phyloP scores from a whole-genome alignment of 2,888 invertebrate species.

The Agrochola lota region DNA sequence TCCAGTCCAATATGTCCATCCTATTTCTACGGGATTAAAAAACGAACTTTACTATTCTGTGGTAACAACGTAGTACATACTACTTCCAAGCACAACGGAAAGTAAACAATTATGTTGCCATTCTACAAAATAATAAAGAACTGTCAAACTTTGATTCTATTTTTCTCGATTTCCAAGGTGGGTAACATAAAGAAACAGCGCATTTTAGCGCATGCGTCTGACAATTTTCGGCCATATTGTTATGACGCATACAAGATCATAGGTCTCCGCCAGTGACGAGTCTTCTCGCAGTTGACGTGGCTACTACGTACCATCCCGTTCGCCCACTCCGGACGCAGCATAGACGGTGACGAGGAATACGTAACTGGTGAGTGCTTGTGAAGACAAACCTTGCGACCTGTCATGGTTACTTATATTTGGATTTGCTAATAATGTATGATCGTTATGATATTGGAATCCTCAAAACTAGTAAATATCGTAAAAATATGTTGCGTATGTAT shows the following conservation, averaged over 20 bases:
- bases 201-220: slow-evolving; percentile 85
- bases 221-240: slow-evolving; percentile 92
- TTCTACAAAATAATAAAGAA: slow-evolving; percentile 11
- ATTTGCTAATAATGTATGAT: slow-evolving; percentile 86
- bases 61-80: background rate
- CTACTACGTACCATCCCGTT: slow-evolving; percentile 97
- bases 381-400: slow-evolving; percentile 90
- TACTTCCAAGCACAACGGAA: background rate
- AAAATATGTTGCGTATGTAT: slow-evolving; percentile 81
- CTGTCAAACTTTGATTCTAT: slow-evolving; percentile 23
- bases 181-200: slow-evolving; percentile 61
- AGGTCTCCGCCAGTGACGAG: slow-evolving; percentile 95
- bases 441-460: slow-evolving; percentile 73
- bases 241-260: slow-evolving; percentile 94
- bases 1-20: too few species aligned
- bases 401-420: slow-evolving; percentile 87
- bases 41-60: too few species aligned
- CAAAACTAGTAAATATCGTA: slow-evolving; percentile 73
- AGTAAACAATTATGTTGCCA: slow-evolving; percentile 11
- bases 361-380: slow-evolving; percentile 96
- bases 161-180: slow-evolving; percentile 47
- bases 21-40: too few species aligned
- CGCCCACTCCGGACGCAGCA: slow-evolving; percentile 98
- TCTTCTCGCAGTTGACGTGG: slow-evolving; percentile 97
- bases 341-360: slow-evolving; percentile 98